Percentiles rank a stretch among this genome's conserved stretches.
phyloP scores from a whole-genome alignment of 2,113 vertebrate genomes.

The Callopanchax toddi region DNA sequence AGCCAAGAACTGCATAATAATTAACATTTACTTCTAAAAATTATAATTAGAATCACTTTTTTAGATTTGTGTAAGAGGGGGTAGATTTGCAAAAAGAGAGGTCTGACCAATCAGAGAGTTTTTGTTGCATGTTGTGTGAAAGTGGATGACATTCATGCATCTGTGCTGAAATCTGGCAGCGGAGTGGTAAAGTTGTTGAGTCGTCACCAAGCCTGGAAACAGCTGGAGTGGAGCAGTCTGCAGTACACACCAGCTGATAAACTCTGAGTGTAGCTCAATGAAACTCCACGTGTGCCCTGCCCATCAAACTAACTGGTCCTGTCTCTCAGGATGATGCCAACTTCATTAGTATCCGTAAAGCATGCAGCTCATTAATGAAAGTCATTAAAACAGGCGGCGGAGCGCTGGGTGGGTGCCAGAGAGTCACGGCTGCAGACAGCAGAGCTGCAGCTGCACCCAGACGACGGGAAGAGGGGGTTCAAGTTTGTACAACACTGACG shows the following conservation, averaged over 20 bases:
- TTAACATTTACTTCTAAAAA: too few species aligned
- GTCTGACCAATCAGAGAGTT: too few species aligned
- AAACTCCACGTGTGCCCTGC: background rate
- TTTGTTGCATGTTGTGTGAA: background rate
- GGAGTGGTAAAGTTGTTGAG: constrained; percentile 18
- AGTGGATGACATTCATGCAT: background rate
- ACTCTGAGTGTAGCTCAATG: background rate
- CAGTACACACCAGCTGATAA: background rate
- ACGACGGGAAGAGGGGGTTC: background rate
- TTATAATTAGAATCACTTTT: too few species aligned
- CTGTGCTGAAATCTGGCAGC: background rate
- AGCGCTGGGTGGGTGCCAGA: constrained; percentile 60
- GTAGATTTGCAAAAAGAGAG: too few species aligned
- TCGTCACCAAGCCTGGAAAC: constrained; percentile 16
- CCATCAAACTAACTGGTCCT: constrained; percentile 11
- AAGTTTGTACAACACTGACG: background rate
- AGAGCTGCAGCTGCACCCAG: constrained; percentile 47
- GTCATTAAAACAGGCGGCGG: constrained; percentile 52
- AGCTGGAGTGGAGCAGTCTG: constrained; percentile 10
- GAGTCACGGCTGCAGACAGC: constrained; percentile 3
- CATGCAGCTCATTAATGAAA: constrained; percentile 49
- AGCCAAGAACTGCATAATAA: too few species aligned
- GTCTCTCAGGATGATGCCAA: constrained; percentile 5
- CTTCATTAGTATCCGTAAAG: constrained; percentile 54
- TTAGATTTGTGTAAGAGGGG: too few species aligned